Conservation (phyloP, 2,888 invertebrate species). For the Pterobdella sp. region DNA sequence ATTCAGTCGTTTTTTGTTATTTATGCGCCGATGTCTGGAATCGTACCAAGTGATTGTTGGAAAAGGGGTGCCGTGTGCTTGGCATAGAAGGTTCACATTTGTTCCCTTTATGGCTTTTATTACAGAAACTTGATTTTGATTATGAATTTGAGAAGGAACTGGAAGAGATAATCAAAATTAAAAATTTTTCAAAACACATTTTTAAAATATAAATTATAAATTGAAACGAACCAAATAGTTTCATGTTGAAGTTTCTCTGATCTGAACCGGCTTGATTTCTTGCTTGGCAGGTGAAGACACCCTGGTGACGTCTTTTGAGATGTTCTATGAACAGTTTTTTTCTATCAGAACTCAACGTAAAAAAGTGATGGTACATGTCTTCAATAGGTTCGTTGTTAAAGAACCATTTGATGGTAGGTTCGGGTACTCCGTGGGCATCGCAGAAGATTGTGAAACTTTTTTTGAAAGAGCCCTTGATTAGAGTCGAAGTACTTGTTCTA, state of each 20-base stretch:
- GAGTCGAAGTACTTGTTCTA: conserved; percentile 42
- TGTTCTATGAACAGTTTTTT: conserved; percentile 42
- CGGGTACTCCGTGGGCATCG: conserved; percentile 50
- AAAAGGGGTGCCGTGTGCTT: background rate
- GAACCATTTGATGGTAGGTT: conserved; percentile 51
- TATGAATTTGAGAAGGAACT: background rate
- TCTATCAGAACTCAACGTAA: conserved; percentile 40
- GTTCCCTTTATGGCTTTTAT: background rate
- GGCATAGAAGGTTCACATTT: background rate
- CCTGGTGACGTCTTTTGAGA: conserved; percentile 44
- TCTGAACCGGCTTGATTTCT: conserved; percentile 56
- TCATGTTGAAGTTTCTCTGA: conserved; percentile 51
- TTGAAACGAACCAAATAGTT: conserved; percentile 56
- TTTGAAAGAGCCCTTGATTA: conserved; percentile 43
- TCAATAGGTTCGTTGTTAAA: conserved; percentile 36
- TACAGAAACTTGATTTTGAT: background rate
- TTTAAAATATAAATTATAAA: background rate
- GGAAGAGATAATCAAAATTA: background rate
- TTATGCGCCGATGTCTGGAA: background rate
- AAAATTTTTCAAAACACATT: background rate
- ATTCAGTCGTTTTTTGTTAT: conserved; percentile 14
- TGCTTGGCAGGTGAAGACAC: conserved; percentile 56
- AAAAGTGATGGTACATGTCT: conserved; percentile 19
- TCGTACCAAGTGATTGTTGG: conserved; percentile 1
- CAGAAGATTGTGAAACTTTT: conserved; percentile 49